Evolutionary conservation across 2,113 vertebrate species (phyloP).

Genomic region (Melanostigma gelatinosum): DNA sequence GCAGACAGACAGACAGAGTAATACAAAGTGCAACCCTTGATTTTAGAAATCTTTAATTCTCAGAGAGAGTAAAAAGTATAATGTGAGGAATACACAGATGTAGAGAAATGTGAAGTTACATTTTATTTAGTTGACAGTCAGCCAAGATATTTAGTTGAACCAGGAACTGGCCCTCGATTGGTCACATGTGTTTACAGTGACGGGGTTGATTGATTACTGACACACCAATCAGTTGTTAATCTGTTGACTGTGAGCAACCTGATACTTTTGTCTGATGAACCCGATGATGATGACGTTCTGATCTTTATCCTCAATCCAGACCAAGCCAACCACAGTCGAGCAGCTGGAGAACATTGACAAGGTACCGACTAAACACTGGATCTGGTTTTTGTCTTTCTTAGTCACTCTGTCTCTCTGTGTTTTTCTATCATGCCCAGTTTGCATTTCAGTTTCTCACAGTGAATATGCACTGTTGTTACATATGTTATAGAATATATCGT

Average conservation of each 20-base stretch:
- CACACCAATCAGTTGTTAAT: not conserved
- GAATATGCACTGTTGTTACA: not conserved
- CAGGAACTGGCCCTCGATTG: not conserved
- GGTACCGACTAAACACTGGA: conserved; percentile 78
- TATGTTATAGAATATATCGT: not conserved
- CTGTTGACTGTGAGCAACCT: not conserved
- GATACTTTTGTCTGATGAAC: not conserved
- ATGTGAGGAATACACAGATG: not conserved
- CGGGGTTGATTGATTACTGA: not conserved
- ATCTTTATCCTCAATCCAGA: conserved; percentile 78
- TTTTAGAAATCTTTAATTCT: not conserved
- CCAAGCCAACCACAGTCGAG: conserved; percentile 92
- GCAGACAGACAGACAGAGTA: not conserved
- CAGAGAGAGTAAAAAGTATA: not conserved
- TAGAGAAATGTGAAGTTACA: not conserved
- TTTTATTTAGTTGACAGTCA: not conserved
- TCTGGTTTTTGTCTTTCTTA: not conserved
- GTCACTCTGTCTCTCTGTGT: too few relatives aligned
- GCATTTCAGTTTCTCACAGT: not conserved
- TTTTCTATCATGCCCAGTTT: not conserved
- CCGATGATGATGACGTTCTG: not conserved
- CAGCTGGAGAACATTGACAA: conserved; percentile 94
- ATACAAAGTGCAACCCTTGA: not conserved
- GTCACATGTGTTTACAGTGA: not conserved
- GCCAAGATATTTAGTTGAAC: too few relatives aligned